Evolutionary conservation across 2,888 invertebrate species (phyloP).

Genomic region (Thalpophila matura): DNA sequence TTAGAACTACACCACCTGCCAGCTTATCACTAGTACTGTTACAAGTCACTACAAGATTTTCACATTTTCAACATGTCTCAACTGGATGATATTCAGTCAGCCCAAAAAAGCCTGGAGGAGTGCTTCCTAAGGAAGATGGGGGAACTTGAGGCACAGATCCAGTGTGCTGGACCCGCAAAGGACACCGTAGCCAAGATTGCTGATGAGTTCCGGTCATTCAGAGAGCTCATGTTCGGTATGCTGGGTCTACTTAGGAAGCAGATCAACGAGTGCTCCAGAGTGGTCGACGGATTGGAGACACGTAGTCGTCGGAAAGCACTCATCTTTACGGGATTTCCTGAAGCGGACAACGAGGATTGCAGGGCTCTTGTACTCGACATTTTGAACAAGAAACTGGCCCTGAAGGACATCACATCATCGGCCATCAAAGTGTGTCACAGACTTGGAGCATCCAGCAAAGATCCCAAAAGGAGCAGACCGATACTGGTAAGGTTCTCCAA

Average conservation of each 20-base stretch:
- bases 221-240: conserved; percentile 14
- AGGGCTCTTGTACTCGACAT: not conserved
- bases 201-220: conserved; percentile 29
- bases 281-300: conserved; percentile 2
- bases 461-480: not conserved
- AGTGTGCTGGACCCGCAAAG: no score
- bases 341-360: not conserved
- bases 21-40: no score
- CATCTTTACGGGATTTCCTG: not conserved
- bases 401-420: no score
- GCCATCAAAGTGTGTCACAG: no score
- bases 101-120: no score
- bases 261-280: conserved; percentile 1
- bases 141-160: no score
- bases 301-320: conserved; percentile 2
- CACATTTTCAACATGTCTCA: no score
- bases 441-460: not conserved
- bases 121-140: no score
- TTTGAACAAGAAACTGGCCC: not conserved
- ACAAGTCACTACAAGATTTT: no score
- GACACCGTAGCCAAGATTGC: conserved; percentile 27
- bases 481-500: not conserved
- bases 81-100: no score
- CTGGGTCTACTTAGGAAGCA: conserved; percentile 18
- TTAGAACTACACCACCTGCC: no score